Evolutionary conservation across 2,888 invertebrate genomes (phyloP).

Genomic region (Tetramorium bicarinatum): DNA sequence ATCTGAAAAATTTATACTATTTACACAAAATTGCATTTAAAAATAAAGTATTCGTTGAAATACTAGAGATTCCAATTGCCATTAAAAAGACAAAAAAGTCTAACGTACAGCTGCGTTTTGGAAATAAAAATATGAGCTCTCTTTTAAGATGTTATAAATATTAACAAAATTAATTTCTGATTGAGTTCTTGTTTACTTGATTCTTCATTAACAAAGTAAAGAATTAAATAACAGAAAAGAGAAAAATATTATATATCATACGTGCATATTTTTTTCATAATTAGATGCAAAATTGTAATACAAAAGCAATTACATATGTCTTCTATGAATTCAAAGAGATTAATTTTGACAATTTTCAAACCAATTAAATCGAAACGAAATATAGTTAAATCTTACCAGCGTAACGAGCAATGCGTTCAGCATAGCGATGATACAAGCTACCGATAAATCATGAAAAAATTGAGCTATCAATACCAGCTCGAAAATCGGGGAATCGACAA

Average conservation of each 20-base stretch:
- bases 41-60: neutral
- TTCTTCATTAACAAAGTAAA: neutral
- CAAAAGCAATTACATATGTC: neutral
- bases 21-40: neutral
- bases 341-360: neutral
- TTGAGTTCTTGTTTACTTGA: neutral
- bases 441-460: constrained; percentile 58
- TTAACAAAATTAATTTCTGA: neutral
- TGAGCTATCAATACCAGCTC: constrained; percentile 57
- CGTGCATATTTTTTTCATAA: neutral
- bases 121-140: neutral
- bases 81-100: neutral
- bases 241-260: neutral
- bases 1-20: constrained; percentile 18
- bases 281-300: neutral
- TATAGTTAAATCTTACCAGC: constrained; percentile 56
- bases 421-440: constrained; percentile 59
- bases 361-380: neutral
- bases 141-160: neutral
- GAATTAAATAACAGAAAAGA: neutral
- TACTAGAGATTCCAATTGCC: neutral
- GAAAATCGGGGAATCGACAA: constrained; percentile 59
- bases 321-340: neutral
- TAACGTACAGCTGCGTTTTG: neutral
- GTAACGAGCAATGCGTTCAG: constrained; percentile 63